A percentile compares a stretch with the other conserved stretches of the same genome.
Evolutionary conservation across 2,888 invertebrate species (phyloP).

Genomic region (Aelia acuminata): DNA sequence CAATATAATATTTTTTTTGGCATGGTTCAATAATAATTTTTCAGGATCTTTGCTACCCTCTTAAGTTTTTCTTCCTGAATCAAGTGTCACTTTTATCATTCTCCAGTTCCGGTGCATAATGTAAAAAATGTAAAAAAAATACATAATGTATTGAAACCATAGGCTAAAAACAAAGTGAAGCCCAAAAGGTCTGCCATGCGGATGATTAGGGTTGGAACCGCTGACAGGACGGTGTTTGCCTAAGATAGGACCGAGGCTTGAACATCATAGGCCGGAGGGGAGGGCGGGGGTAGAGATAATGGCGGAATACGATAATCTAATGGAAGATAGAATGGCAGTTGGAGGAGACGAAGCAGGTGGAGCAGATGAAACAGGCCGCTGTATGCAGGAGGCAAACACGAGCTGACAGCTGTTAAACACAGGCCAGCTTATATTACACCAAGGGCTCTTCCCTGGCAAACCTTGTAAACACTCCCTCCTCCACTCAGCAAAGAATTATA

Average conservation of each 20-base stretch:
- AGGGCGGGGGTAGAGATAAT: conserved; percentile 55
- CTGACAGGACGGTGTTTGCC: neutral
- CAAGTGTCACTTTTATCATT: too few species aligned
- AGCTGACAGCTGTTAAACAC: conserved; percentile 64
- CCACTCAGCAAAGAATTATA: conserved; percentile 31
- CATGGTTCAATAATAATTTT: too few species aligned
- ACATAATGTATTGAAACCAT: too few species aligned
- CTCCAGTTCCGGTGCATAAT: too few species aligned
- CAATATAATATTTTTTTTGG: too few species aligned
- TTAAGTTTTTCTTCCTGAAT: too few species aligned
- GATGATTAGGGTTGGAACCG: neutral
- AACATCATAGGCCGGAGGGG: neutral
- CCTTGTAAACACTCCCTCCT: conserved; percentile 46
- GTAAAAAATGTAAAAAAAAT: too few species aligned
- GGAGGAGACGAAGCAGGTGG: conserved; percentile 13
- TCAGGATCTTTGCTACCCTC: too few species aligned
- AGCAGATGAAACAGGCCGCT: conserved; percentile 60
- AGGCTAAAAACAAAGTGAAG: neutral
- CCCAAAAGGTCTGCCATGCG: neutral
- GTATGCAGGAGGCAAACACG: conserved; percentile 59
- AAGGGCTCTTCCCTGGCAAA: conserved; percentile 50
- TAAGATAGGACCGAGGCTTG: neutral
- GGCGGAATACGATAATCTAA: conserved; percentile 58
- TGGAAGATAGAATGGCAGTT: conserved; percentile 51
- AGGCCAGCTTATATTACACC: conserved; percentile 61